A percentile compares a stretch with the other conserved stretches of the same genome.
phyloP scores from a whole-genome alignment of 2,797 vertebrate species.

The Phoeniculus purpureus region DNA sequence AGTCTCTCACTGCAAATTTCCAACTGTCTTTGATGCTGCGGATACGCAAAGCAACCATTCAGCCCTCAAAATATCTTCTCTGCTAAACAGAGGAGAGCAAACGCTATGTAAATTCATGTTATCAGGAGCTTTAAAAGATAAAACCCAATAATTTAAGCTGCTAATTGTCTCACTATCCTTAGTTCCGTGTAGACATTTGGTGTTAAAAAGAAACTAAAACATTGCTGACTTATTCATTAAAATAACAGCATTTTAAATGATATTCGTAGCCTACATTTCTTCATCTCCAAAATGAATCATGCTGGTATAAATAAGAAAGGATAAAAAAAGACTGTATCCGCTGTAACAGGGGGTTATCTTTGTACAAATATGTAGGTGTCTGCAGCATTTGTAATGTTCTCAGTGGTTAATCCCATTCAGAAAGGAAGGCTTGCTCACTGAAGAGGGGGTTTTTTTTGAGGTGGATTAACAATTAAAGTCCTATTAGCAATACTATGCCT shows the following conservation, averaged over 20 bases:
- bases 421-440: slow-evolving; percentile 27
- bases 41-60: not conserved
- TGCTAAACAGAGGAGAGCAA: not conserved
- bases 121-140: slow-evolving; percentile 38
- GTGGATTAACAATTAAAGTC: not conserved
- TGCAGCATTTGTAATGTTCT: slow-evolving; percentile 34
- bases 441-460: not conserved
- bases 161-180: slow-evolving; percentile 54
- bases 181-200: slow-evolving; percentile 42
- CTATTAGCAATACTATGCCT: not conserved
- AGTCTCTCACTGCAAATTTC: not conserved
- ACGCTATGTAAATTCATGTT: not conserved
- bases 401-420: slow-evolving; percentile 43
- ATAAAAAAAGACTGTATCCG: slow-evolving; percentile 69
- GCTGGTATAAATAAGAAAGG: slow-evolving; percentile 75
- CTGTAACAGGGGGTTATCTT: slow-evolving; percentile 70
- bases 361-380: slow-evolving; percentile 75
- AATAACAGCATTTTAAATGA: slow-evolving; percentile 66
- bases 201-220: slow-evolving; percentile 34
- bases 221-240: slow-evolving; percentile 46
- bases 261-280: slow-evolving; percentile 70
- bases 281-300: slow-evolving; percentile 78
- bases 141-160: slow-evolving; percentile 41
- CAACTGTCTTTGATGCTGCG: not conserved
- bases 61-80: not conserved